These are phyloP conservation scores for Trematocara stigmaticum DNA, from an alignment of 2,113 vertebrate genomes.

Conservation along the genomic window DNA sequence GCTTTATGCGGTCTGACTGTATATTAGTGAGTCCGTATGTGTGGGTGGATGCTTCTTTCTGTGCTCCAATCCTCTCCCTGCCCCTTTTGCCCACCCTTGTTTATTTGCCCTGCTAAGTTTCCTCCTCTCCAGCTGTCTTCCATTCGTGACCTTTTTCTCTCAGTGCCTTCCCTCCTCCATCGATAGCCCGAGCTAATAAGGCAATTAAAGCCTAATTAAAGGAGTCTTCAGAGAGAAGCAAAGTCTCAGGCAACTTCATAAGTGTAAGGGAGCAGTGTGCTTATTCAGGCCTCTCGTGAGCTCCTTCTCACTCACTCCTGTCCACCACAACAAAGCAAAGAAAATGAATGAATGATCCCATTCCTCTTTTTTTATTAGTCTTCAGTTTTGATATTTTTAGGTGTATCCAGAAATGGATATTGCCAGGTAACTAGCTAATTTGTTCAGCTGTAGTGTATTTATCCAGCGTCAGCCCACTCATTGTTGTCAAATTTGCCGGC, in stretches of 20 bases:
- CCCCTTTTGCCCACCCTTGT: background rate
- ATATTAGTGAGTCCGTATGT: background rate
- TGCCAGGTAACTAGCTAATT: constrained; percentile 9
- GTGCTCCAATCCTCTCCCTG: background rate
- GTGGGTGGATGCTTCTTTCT: background rate
- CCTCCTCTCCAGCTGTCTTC: constrained; percentile 3
- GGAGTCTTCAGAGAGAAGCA: constrained; percentile 50
- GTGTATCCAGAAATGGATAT: background rate
- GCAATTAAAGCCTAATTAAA: constrained; percentile 73
- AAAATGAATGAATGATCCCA: background rate
- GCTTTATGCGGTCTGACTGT: background rate
- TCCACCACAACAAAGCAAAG: background rate
- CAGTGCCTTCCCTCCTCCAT: constrained; percentile 34
- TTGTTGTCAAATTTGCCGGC: constrained; percentile 42
- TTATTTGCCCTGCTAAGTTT: constrained; percentile 7
- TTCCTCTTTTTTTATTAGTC: background rate
- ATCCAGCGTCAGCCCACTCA: constrained; percentile 37
- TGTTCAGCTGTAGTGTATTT: constrained; percentile 32
- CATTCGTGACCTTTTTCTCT: constrained; percentile 36
- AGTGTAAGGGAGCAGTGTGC: constrained; percentile 23
- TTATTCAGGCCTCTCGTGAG: constrained; percentile 13
- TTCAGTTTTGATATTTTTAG: background rate
- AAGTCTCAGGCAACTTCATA: constrained; percentile 45
- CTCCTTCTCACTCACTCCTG: background rate
- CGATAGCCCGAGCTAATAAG: constrained; percentile 67